phyloP scores from a whole-genome alignment of 2,797 vertebrate species.

The Pyrocephalus nanus region DNA sequence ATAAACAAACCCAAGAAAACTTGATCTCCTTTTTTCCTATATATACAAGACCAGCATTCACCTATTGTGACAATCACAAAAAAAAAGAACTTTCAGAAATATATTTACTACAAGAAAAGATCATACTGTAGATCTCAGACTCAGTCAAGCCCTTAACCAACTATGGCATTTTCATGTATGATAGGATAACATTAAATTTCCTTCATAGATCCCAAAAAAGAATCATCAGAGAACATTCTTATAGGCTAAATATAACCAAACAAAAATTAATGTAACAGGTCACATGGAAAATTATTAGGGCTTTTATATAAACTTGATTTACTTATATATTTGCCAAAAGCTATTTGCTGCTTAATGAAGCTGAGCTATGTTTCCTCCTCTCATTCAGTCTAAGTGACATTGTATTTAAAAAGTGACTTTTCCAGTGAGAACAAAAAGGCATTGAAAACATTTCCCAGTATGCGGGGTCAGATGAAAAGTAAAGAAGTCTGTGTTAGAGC shows the following conservation, averaged over 20 bases:
- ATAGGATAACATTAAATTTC: neutral
- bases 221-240: neutral
- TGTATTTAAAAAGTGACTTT: neutral
- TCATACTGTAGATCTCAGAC: neutral
- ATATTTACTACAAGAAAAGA: neutral
- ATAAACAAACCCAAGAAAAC: neutral
- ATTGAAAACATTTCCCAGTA: neutral
- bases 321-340: conserved; percentile 12
- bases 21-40: neutral
- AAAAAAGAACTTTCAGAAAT: neutral
- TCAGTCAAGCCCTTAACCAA: neutral
- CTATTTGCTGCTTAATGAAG: conserved; percentile 30
- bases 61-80: neutral
- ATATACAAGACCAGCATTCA: neutral
- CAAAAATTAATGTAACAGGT: neutral
- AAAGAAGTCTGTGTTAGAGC: neutral
- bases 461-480: neutral
- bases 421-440: neutral
- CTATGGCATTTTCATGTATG: neutral
- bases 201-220: neutral
- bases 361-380: neutral
- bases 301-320: conserved; percentile 15
- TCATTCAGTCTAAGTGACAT: neutral
- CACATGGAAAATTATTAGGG: conserved; percentile 1
- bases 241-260: neutral